phyloP scores from a whole-genome alignment of 2,888 invertebrate species.

The Cosmia pyralina region DNA sequence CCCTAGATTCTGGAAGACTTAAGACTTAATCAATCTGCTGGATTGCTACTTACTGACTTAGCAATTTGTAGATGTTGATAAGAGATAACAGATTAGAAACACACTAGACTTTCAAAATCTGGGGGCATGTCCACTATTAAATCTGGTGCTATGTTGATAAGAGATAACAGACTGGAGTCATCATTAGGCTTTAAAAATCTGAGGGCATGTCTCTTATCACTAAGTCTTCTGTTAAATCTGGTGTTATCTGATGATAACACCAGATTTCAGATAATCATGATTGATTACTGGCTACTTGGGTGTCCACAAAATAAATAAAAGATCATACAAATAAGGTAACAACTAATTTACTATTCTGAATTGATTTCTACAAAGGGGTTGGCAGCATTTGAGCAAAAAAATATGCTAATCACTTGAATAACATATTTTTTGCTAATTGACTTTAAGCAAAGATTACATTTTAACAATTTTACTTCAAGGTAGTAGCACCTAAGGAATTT shows the following conservation, averaged over 20 bases:
- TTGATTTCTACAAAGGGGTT: neutral
- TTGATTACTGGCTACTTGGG: neutral
- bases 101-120: neutral
- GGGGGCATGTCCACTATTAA: neutral
- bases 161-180: neutral
- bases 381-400: neutral
- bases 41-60: neutral
- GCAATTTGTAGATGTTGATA: neutral
- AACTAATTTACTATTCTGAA: neutral
- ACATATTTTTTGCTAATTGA: neutral
- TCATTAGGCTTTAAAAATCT: neutral
- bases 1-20: neutral
- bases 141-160: neutral
- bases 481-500: neutral
- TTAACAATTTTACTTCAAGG: neutral
- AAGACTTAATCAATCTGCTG: neutral
- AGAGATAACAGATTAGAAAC: neutral
- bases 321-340: neutral
- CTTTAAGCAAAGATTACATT: neutral
- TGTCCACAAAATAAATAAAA: conserved; percentile 3
- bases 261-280: too few species aligned
- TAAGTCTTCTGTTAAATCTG: neutral
- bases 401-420: neutral
- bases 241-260: too few species aligned
- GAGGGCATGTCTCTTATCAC: neutral